Evolutionary conservation across 2,888 invertebrate genomes (phyloP).

Genomic region (Cataglyphis livida): DNA sequence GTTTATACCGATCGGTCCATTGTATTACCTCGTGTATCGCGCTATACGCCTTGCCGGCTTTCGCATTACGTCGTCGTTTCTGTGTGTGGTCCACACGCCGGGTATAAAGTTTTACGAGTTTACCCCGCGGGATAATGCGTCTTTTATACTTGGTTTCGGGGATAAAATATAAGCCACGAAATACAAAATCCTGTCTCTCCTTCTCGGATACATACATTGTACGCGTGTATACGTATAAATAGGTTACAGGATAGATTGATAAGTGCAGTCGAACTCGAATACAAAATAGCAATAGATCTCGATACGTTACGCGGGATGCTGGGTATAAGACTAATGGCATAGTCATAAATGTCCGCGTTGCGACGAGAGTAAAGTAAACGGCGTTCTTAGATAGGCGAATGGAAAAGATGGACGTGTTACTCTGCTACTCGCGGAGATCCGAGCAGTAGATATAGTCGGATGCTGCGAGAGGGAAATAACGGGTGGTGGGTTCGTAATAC

Average conservation of each 20-base stretch:
- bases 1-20: constrained; percentile 37
- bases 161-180: constrained; percentile 27
- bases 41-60: background rate
- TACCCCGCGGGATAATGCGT: constrained; percentile 12
- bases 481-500: constrained; percentile 16
- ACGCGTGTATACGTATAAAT: constrained; percentile 14
- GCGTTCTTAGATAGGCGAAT: constrained; percentile 35
- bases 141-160: constrained; percentile 1
- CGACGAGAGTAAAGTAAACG: constrained; percentile 19
- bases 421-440: constrained; percentile 49
- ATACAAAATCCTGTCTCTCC: background rate
- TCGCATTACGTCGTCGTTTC: constrained; percentile 19
- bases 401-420: constrained; percentile 35
- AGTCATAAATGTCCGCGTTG: constrained; percentile 47
- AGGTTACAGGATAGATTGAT: constrained; percentile 22
- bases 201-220: background rate
- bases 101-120: constrained; percentile 40
- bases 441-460: constrained; percentile 34
- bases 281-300: constrained; percentile 44
- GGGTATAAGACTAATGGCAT: constrained; percentile 43
- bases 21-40: constrained; percentile 22
- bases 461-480: constrained; percentile 25
- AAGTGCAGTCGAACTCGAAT: constrained; percentile 24
- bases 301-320: constrained; percentile 17
- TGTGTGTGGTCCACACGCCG: constrained; percentile 46